These are phyloP conservation scores for Xerus inauris DNA, from an alignment of 2,113 vertebrate species.

Conservation along the genomic window DNA sequence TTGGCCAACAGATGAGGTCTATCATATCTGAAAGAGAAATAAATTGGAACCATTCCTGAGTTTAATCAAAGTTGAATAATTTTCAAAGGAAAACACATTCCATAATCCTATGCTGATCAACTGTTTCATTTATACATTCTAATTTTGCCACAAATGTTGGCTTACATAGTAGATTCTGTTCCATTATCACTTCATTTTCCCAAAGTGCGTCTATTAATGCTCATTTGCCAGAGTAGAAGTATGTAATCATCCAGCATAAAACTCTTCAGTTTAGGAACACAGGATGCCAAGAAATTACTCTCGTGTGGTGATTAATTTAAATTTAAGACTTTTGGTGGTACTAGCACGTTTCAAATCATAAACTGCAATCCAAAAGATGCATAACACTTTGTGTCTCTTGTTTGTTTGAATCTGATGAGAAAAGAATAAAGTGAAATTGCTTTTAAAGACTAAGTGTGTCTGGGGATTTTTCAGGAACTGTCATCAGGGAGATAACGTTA, in stretches of 20 bases:
- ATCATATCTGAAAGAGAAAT: not conserved
- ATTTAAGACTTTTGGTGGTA: not conserved
- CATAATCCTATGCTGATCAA: not conserved
- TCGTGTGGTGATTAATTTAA: conserved; percentile 16
- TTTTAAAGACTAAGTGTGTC: conserved; percentile 17
- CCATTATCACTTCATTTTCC: conserved; percentile 32
- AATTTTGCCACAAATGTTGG: conserved; percentile 1
- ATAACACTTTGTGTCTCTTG: not conserved
- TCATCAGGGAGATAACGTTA: not conserved
- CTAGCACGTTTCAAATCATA: conserved; percentile 55
- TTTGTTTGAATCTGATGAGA: conserved; percentile 10
- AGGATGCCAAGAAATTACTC: conserved; percentile 36
- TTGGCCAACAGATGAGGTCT: not conserved
- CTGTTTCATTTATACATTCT: conserved; percentile 11
- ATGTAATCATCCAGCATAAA: conserved; percentile 13
- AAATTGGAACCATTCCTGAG: not conserved
- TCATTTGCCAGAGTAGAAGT: conserved; percentile 33
- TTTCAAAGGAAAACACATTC: conserved; percentile 6
- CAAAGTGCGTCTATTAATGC: conserved; percentile 14
- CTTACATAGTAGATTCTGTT: not conserved
- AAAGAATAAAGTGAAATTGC: not conserved
- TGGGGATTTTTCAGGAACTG: not conserved
- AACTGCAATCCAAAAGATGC: not conserved
- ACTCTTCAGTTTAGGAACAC: not conserved
- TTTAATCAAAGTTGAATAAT: not conserved